phyloP scores from a whole-genome alignment of 2,797 vertebrate genomes.

The Gouania willdenowi region DNA sequence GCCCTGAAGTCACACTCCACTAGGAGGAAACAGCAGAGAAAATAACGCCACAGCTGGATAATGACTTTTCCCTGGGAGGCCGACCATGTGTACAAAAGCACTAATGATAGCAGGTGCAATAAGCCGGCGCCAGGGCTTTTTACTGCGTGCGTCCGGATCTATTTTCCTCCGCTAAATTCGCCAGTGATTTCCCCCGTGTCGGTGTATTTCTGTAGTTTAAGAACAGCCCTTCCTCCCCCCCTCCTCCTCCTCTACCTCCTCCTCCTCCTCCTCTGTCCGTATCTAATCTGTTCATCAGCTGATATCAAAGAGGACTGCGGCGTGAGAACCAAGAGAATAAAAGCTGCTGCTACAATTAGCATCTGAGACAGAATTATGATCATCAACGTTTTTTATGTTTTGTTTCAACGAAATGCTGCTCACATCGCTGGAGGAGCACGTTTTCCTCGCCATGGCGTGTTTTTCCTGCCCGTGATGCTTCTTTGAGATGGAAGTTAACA shows the following conservation, averaged over 20 bases:
- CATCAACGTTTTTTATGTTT: too few relatives aligned
- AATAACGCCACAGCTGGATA: conserved; percentile 74
- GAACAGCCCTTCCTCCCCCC: conserved; percentile 20
- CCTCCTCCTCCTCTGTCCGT: conserved; percentile 17
- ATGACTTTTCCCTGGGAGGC: conserved; percentile 74
- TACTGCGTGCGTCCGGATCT: conserved; percentile 68
- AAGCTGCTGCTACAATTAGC: conserved; percentile 69
- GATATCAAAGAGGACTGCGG: conserved; percentile 64
- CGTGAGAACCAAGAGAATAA: conserved; percentile 63
- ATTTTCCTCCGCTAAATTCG: conserved; percentile 69
- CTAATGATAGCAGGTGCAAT: conserved; percentile 76
- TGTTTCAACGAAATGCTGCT: too few relatives aligned
- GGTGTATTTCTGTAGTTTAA: conserved; percentile 71
- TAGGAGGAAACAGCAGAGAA: conserved; percentile 64
- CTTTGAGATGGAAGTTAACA: conserved; percentile 57
- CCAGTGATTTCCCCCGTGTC: conserved; percentile 72
- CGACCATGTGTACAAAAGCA: conserved; percentile 72
- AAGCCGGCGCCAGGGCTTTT: conserved; percentile 61
- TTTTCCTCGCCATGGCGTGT: too few relatives aligned
- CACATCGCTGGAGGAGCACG: too few relatives aligned
- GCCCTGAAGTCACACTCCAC: conserved; percentile 68
- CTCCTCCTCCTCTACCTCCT: neutral
- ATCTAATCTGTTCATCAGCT: conserved; percentile 71
- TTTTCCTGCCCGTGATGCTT: too few relatives aligned
- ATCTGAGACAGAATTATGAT: too few relatives aligned